Conservation (phyloP, 2,113 vertebrate genomes). For the Procavia capensis region DNA sequence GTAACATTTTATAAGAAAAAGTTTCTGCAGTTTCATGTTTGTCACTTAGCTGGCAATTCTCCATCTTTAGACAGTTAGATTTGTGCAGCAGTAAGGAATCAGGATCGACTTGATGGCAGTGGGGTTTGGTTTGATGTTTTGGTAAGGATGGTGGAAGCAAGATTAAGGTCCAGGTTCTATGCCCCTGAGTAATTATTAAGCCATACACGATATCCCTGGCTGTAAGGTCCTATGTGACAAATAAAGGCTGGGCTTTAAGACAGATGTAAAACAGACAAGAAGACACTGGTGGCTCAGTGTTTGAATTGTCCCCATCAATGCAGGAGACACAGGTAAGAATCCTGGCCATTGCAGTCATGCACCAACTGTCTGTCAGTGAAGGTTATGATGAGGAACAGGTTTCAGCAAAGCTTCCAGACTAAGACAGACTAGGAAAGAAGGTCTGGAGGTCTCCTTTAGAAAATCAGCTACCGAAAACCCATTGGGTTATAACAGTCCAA, state of each 20-base stretch:
- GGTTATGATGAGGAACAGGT: not conserved
- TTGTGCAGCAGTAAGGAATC: not conserved
- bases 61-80: not conserved
- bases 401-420: not conserved
- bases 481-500: not conserved
- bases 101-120: too few species aligned
- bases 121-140: too few species aligned
- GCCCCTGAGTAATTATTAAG: not conserved
- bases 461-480: not conserved
- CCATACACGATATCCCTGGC: not conserved
- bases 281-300: not conserved
- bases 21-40: not conserved
- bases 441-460: not conserved
- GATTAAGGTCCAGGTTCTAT: not conserved
- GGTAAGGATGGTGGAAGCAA: not conserved
- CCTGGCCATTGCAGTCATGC: not conserved
- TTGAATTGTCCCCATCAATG: not conserved
- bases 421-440: not conserved
- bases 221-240: not conserved
- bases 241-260: not conserved
- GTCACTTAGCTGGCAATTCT: not conserved
- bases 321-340: not conserved
- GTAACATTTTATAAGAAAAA: conserved; percentile 54
- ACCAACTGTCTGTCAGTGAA: not conserved
- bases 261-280: not conserved